Conservation (phyloP, 2,113 vertebrate species). For the Hippocampus mohnikei region DNA sequence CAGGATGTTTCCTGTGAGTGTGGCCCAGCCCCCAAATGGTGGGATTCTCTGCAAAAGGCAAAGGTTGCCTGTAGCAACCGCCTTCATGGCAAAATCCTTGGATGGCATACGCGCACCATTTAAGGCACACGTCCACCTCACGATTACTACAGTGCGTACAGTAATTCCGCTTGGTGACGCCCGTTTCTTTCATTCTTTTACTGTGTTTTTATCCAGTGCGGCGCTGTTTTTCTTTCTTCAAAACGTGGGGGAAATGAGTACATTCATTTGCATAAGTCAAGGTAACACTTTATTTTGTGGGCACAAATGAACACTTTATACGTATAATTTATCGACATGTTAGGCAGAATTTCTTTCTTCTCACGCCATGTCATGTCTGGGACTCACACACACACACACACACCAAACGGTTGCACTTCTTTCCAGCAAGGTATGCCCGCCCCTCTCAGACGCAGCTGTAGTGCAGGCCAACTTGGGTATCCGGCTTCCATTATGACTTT, state of each 20-base stretch:
- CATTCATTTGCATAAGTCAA: too few relatives aligned
- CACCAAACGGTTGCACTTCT: not conserved
- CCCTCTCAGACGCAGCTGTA: slow-evolving; percentile 51
- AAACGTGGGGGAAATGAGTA: too few relatives aligned
- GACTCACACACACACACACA: not conserved
- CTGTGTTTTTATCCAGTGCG: not conserved
- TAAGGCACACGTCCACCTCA: too few relatives aligned
- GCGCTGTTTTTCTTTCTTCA: too few relatives aligned
- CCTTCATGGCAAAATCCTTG: slow-evolving; percentile 63
- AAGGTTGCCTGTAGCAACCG: slow-evolving; percentile 75
- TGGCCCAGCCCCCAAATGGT: slow-evolving; percentile 41
- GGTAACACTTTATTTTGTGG: not conserved
- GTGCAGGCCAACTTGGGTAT: slow-evolving; percentile 49
- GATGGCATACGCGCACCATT: slow-evolving; percentile 31
- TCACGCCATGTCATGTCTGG: too few relatives aligned
- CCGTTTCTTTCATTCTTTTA: not conserved
- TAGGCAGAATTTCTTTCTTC: too few relatives aligned
- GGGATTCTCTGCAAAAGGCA: slow-evolving; percentile 71
- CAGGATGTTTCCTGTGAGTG: slow-evolving; percentile 14
- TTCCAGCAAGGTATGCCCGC: not conserved
- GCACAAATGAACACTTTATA: not conserved
- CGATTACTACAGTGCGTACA: not conserved
- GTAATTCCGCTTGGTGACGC: not conserved
- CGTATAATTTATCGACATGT: too few relatives aligned
- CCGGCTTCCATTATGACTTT: slow-evolving; percentile 72